phyloP scores from a whole-genome alignment of 2,113 vertebrate genomes.

The Anoura caudifer region DNA sequence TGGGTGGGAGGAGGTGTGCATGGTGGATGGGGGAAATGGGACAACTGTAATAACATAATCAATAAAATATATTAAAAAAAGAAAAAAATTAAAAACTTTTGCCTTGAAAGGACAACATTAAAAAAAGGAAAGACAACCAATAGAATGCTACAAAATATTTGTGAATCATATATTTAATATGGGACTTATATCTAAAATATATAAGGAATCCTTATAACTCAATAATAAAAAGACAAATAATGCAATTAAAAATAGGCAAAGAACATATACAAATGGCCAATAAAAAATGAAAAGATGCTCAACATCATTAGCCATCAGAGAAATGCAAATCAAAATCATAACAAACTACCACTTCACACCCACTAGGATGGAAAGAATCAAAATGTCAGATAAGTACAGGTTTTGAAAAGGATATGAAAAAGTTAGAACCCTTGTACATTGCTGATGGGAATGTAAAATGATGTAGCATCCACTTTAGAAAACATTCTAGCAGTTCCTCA shows the following conservation, averaged over 20 bases:
- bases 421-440: not conserved
- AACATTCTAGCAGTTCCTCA: not conserved
- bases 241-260: constrained; percentile 13
- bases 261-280: not conserved
- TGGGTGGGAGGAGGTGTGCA: too few relatives aligned
- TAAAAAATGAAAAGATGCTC: not conserved
- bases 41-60: too few relatives aligned
- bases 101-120: not conserved
- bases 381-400: not conserved
- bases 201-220: not conserved
- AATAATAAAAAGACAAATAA: not conserved
- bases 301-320: not conserved
- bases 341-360: not conserved
- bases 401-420: not conserved
- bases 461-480: not conserved
- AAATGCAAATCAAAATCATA: constrained; percentile 18
- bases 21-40: too few relatives aligned
- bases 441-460: not conserved
- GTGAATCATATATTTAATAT: not conserved
- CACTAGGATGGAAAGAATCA: not conserved
- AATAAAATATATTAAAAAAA: too few relatives aligned
- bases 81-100: constrained; percentile 3
- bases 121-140: not conserved
- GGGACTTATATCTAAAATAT: not conserved
- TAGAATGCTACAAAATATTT: not conserved